Conservation (phyloP, 2,888 invertebrate genomes). For the Lydus trimaculatus region DNA sequence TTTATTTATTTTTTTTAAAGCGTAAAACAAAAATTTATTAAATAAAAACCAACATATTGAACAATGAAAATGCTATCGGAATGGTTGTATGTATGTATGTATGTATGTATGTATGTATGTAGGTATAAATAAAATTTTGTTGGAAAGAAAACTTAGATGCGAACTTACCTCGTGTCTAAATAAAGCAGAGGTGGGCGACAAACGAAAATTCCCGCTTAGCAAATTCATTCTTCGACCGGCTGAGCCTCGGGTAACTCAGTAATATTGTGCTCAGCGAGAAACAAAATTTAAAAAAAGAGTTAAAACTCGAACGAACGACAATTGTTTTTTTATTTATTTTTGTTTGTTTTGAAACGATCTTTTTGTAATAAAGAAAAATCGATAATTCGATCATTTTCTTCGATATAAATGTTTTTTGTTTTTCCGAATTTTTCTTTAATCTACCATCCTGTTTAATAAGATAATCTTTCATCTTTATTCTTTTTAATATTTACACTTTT, state of each 20-base stretch:
- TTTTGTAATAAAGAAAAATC: constrained; percentile 33
- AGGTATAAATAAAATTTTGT: constrained; percentile 38
- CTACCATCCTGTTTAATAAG: too few relatives aligned
- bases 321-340: constrained; percentile 7
- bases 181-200: constrained; percentile 57
- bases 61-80: constrained; percentile 28
- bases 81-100: too few relatives aligned
- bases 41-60: neutral
- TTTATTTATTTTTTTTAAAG: neutral
- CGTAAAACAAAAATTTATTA: constrained; percentile 2
- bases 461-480: neutral
- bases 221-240: constrained; percentile 57
- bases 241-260: constrained; percentile 52
- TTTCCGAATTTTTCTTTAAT: neutral
- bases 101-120: too few relatives aligned
- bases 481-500: constrained; percentile 25
- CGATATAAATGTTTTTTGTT: constrained; percentile 20
- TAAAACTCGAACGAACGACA: constrained; percentile 56
- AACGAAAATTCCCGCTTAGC: constrained; percentile 57
- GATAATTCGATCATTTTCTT: constrained; percentile 44
- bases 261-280: constrained; percentile 33
- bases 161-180: constrained; percentile 57
- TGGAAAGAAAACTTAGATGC: constrained; percentile 40
- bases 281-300: constrained; percentile 18
- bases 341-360: constrained; percentile 18